Base-by-base conservation (phyloP, 2,888 invertebrate genomes). In the Chymomyza fuscimana region DNA sequence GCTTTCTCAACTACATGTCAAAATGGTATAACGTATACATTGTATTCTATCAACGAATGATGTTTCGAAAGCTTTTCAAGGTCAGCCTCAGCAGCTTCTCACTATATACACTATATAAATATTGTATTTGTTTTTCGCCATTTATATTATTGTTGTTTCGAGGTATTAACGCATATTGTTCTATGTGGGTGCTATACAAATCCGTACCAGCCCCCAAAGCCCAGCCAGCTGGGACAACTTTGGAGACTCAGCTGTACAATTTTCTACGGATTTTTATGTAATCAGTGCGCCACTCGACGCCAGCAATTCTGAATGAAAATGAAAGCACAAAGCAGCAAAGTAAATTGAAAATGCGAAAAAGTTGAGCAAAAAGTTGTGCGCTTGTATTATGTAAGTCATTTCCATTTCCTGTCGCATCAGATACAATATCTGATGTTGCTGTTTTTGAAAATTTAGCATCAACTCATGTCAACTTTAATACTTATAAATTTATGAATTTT, bases 401-500 rank as follows among this genome's bases (percentile, higher is more conserved):
- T 46, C 12, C 40, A 46, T 46, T 46, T 46, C 40, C 40, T 46
- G 40, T 12, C 40, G 40, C 40, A 46, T 10, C 36, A 36, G 36
- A 36, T 36, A 12, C 3, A 15, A 12, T 46, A 46, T 46, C 40
- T 46, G 40, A 46, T 46, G 40, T 6, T 40, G 40, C 40, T 7
- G 40, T 9, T 36, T 6, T 36, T 4, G 12, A 46, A 12, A 46
- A 12, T 12, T 46, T 12, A 46, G 12, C 40, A 12, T 36, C 36
- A 36, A 7, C 36, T 36, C 9, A 36, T 36, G 40, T 46, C 40
- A 46, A 12, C 4, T 12, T 12, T 10, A 12, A 15, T 46, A 12
- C 40, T 12, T 46, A 46, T 46, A 40, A 9, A 58, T 59, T 16
- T 67, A 62, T 58, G 52, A 5, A 67, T 62, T 15, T 62, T 64